phyloP scores from a whole-genome alignment of 2,113 vertebrate genomes.

The Actinemys pallida region DNA sequence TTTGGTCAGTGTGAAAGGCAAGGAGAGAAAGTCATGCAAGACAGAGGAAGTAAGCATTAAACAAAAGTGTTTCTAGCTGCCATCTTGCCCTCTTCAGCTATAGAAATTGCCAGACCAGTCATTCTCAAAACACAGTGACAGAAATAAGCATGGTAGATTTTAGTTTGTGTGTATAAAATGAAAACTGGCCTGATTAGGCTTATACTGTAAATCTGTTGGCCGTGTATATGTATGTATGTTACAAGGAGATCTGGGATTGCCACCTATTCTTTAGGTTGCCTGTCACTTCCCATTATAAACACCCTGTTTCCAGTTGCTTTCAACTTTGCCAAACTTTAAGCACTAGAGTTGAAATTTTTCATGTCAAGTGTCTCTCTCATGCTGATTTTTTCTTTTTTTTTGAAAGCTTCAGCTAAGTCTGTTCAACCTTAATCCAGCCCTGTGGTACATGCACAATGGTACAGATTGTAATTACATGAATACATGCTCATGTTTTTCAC shows the following conservation, averaged over 20 bases:
- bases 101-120: not conserved
- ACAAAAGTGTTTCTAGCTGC: not conserved
- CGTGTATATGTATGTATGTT: not conserved
- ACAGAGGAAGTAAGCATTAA: not conserved
- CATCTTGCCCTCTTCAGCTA: not conserved
- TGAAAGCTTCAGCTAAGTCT: not conserved
- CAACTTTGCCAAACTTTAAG: not conserved
- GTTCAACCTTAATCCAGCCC: accelerated
- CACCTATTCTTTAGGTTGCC: not conserved
- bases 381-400: not conserved
- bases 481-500: not conserved
- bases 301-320: not conserved
- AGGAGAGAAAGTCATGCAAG: not conserved
- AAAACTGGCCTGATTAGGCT: not conserved
- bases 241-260: not conserved
- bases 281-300: not conserved
- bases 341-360: not conserved
- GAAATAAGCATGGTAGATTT: not conserved
- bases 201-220: not conserved
- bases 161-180: not conserved
- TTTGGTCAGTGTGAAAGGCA: not conserved
- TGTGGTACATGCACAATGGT: not conserved
- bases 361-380: not conserved
- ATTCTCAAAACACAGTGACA: not conserved
- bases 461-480: accelerated